These are phyloP conservation scores for Trichopoda pennipes DNA, from an alignment of 2,888 invertebrate genomes.

Conservation along the genomic window DNA sequence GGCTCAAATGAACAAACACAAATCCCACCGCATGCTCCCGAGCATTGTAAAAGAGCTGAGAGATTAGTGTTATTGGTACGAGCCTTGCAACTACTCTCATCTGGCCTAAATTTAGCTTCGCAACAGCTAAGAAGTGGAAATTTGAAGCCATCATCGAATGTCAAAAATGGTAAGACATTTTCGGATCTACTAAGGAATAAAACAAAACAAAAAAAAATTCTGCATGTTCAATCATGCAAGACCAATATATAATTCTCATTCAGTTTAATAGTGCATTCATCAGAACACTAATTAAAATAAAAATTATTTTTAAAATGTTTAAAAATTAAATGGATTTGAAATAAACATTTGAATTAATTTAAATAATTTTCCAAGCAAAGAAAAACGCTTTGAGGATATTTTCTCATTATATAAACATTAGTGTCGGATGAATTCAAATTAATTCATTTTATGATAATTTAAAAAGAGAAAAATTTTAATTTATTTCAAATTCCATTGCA, in stretches of 20 bases:
- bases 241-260: too few relatives aligned
- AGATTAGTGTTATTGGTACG: constrained; percentile 82
- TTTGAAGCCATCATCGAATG: constrained; percentile 94
- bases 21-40: constrained; percentile 81
- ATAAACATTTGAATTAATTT: too few relatives aligned
- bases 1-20: constrained; percentile 75
- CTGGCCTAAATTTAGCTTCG: constrained; percentile 94
- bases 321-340: too few relatives aligned
- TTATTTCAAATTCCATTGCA: constrained; percentile 58
- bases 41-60: constrained; percentile 81
- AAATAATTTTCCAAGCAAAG: too few relatives aligned
- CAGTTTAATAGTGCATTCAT: too few relatives aligned
- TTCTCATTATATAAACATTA: too few relatives aligned
- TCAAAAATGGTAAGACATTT: constrained; percentile 88
- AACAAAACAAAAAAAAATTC: too few relatives aligned
- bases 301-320: too few relatives aligned
- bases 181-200: too few relatives aligned
- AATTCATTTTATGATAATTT: neutral
- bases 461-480: neutral
- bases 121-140: constrained; percentile 91
- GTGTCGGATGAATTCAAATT: neutral
- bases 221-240: too few relatives aligned
- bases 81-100: constrained; percentile 95
- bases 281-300: too few relatives aligned
- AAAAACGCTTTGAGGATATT: too few relatives aligned